Conservation (phyloP, 2,888 invertebrate species). For the Tortrix viridana region DNA sequence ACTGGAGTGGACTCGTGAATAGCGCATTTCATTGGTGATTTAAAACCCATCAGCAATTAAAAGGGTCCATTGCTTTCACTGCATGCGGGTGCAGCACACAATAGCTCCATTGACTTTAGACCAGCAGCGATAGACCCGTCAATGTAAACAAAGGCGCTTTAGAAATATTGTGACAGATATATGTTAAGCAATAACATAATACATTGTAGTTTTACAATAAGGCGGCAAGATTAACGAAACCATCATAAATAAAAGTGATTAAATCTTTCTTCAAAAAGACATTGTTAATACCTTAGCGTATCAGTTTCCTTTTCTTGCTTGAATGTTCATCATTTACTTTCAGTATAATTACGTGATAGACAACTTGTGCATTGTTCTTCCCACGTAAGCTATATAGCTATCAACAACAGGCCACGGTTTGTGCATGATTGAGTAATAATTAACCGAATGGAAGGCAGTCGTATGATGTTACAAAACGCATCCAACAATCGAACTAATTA, state of each 20-base stretch:
- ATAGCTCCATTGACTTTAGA: constrained; percentile 48
- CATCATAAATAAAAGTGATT: constrained; percentile 1
- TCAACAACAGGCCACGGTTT: constrained; percentile 9
- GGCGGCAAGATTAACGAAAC: constrained; percentile 2
- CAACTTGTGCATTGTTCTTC: constrained; percentile 9
- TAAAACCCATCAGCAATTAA: constrained; percentile 53
- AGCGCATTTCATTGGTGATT: constrained; percentile 45
- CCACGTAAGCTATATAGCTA: constrained; percentile 11
- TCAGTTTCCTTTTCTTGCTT: constrained; percentile 3
- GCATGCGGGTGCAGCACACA: constrained; percentile 59
- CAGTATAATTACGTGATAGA: constrained; percentile 11
- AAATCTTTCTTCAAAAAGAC: constrained; percentile 1
- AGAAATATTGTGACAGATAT: constrained; percentile 41
- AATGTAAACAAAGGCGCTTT: constrained; percentile 35
- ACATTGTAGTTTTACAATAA: constrained; percentile 11
- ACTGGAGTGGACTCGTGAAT: constrained; percentile 29
- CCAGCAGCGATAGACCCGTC: constrained; percentile 15
- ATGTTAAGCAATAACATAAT: constrained; percentile 20
- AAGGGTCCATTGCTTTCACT: constrained; percentile 39
- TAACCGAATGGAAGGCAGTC: background rate
- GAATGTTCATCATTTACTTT: constrained; percentile 1
- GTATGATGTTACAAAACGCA: background rate
- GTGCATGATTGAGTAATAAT: constrained; percentile 8
- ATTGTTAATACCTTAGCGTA: constrained; percentile 2
- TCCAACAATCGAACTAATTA: too few relatives aligned